phyloP scores from a whole-genome alignment of 1,140 invertebrate species.

The Drosophila ogumai region DNA sequence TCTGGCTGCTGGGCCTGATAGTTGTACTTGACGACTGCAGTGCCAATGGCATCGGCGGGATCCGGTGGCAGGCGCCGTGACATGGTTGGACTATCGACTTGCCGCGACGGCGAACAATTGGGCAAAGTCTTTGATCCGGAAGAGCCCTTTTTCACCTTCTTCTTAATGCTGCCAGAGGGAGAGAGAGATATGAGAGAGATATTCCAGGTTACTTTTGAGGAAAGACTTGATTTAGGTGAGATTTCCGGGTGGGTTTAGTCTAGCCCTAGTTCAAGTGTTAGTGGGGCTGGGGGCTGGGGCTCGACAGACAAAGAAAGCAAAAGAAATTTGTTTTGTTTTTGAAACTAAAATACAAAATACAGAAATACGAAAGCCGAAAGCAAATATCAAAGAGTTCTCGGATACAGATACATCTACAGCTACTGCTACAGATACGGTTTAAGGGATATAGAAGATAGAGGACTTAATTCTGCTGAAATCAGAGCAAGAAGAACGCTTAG shows the following conservation, averaged over 20 bases:
- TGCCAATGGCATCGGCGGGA: conserved; percentile 94
- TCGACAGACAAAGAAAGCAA: conserved; percentile 61
- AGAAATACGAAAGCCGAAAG: conserved; percentile 65
- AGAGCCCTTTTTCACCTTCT: conserved; percentile 94
- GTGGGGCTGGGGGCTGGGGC: conserved; percentile 16
- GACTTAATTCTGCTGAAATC: conserved; percentile 76
- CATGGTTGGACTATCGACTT: conserved; percentile 91
- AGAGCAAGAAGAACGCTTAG: conserved; percentile 79
- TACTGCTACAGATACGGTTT: conserved; percentile 17
- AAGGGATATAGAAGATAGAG: conserved; percentile 25
- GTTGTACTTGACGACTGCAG: conserved; percentile 98
- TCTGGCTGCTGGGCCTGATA: conserved; percentile 99
- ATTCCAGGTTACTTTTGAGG: not conserved
- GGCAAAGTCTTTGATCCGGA: conserved; percentile 94
- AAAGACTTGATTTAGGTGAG: too few species aligned
- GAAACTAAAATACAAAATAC: conserved; percentile 64
- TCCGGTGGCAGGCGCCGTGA: conserved; percentile 91
- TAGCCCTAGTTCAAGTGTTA: conserved; percentile 35
- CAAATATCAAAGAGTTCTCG: conserved; percentile 38
- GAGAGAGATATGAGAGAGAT: conserved; percentile 8
- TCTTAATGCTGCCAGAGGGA: conserved; percentile 91
- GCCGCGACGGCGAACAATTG: conserved; percentile 92
- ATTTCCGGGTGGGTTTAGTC: conserved; percentile 26
- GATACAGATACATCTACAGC: conserved; percentile 33
- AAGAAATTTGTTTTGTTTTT: conserved; percentile 64